Percentiles rank a stretch among this genome's conserved stretches.
Evolutionary conservation across 2,888 invertebrate genomes (phyloP).

Genomic region (Lycophotia porphyrea): DNA sequence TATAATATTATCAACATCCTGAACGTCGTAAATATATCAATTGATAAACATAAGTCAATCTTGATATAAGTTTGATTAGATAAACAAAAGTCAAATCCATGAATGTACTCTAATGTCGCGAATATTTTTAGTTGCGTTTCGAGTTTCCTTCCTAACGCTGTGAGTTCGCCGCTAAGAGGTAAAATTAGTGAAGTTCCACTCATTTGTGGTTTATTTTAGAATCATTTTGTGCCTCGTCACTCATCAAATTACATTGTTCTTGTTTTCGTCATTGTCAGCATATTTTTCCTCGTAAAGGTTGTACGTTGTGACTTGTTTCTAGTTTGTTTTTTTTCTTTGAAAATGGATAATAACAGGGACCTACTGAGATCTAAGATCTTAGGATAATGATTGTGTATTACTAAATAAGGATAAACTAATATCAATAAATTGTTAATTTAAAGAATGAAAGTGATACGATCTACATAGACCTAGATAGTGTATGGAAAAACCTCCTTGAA

Average conservation of each 20-base stretch:
- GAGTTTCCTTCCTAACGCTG: constrained; percentile 11
- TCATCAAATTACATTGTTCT: constrained; percentile 16
- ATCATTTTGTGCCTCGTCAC: constrained; percentile 36
- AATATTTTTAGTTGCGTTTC: constrained; percentile 51
- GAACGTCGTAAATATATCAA: constrained; percentile 66
- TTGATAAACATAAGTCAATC: constrained; percentile 76
- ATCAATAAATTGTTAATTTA: neutral
- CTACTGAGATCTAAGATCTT: neutral
- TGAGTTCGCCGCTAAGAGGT: constrained; percentile 46
- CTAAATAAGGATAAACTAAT: neutral
- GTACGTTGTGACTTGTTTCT: constrained; percentile 29
- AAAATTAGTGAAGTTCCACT: constrained; percentile 20
- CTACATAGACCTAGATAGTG: neutral
- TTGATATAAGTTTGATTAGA: constrained; percentile 78
- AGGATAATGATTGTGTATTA: neutral
- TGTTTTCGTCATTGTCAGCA: constrained; percentile 11
- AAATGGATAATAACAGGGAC: constrained; percentile 21
- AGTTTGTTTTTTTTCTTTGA: neutral
- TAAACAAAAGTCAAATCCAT: constrained; percentile 58
- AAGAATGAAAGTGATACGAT: neutral
- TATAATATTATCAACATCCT: constrained; percentile 42
- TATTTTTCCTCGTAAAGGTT: neutral
- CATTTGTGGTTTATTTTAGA: constrained; percentile 22
- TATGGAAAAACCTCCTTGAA: constrained; percentile 13
- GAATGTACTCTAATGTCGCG: constrained; percentile 53